A percentile compares a stretch with the other conserved stretches of the same genome.
Evolutionary conservation across 2,888 invertebrate genomes (phyloP).

Genomic region (Sussaba pulchella): DNA sequence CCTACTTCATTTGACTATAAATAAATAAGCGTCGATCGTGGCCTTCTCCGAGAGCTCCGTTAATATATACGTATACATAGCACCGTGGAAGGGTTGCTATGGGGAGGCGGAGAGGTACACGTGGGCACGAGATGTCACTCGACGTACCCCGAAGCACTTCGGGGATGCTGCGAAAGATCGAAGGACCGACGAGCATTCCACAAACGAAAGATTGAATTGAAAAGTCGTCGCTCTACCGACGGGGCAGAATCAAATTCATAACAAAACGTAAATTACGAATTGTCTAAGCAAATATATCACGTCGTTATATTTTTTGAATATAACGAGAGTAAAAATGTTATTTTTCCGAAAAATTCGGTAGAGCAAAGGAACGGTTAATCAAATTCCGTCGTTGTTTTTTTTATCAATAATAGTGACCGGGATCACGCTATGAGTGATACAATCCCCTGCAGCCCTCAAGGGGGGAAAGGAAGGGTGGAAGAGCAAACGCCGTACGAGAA

Average conservation of each 20-base stretch:
- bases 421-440: neutral
- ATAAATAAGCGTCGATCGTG: conserved; percentile 80
- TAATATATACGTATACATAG: conserved; percentile 32
- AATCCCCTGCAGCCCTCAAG: no score
- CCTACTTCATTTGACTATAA: conserved; percentile 80
- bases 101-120: conserved; percentile 57
- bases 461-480: conserved; percentile 5
- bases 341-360: no score
- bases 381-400: neutral
- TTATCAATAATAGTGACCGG: neutral
- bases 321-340: no score
- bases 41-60: conserved; percentile 65
- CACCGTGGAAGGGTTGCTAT: conserved; percentile 57
- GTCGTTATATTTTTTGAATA: no score
- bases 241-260: no score
- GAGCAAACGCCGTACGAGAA: conserved; percentile 33
- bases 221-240: no score
- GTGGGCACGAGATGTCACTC: conserved; percentile 75
- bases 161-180: conserved; percentile 57
- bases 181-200: conserved; percentile 42
- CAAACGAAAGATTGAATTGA: conserved; percentile 61
- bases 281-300: no score
- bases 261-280: no score
- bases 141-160: conserved; percentile 61
- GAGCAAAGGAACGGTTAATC: neutral